Evolutionary conservation across 2,797 vertebrate species (phyloP), one percentile per base, ranked within the genome.

Genomic region (Bradypodion pumilum): DNA sequence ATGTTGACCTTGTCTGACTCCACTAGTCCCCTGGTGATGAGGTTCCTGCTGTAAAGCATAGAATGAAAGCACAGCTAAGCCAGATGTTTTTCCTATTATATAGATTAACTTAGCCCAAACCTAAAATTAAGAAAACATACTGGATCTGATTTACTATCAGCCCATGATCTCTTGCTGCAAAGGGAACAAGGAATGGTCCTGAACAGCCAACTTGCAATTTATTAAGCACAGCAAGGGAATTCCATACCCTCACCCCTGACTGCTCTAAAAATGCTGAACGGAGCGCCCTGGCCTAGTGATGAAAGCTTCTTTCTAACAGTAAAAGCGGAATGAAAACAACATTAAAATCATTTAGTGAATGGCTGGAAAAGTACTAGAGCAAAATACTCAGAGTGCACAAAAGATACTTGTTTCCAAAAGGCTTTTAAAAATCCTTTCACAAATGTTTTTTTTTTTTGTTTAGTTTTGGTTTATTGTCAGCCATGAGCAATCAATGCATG

Each of bases 51-150:
- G 89, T 85, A 95, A 89, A 94, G 91, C 94, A 92, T 92, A 94
- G 92, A 95, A 93, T 93, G 94, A 93, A 95, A 93, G 90, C 87
- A 95, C 93, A 95, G 91, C 89, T 79, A 91, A 88, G 91, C 93
- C 95, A 96, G 94, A 93, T 96, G 96, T 94, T 96, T 95, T 95
- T 94, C 78, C 94, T 93, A 89, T 95, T 94, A 93, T 86, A 92
- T 66, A 94, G 90, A 94, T 92, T 94, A 94, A 93, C 88, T 92
- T 91, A 93, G 87, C 86, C 91, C 89, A 91, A 95, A 94, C 89
- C 84, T 87, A 89, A 94, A 95, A 95, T 95, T 95, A 95, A 82
- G 93, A 95, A 95, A 96, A 95, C 94, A 95, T 77, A 56, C 91
- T 68, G 76, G 80, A 80, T 91, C 92, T 95, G 95, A 96, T 96